Conservation (phyloP, 2,888 invertebrate genomes). For the Cryptosula pallasiana region DNA sequence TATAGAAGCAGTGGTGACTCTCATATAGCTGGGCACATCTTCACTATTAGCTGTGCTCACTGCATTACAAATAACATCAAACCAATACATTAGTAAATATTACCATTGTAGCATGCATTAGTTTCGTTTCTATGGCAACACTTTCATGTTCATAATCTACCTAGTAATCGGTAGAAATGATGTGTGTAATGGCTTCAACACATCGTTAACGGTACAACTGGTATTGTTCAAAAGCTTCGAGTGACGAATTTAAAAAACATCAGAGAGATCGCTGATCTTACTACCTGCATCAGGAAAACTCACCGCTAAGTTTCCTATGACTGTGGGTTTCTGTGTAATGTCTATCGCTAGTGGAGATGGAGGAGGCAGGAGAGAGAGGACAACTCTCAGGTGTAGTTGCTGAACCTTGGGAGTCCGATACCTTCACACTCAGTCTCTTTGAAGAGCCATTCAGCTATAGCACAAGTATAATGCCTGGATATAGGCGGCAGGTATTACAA, state of each 20-base stretch:
- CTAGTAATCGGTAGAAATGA: no score
- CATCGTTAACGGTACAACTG: no score
- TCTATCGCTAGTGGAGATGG: background rate
- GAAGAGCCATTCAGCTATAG: background rate
- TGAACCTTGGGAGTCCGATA: background rate
- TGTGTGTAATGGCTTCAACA: no score
- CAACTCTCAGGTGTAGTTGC: constrained; percentile 2
- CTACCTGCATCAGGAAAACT: no score
- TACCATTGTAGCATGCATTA: no score
- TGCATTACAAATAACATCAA: background rate
- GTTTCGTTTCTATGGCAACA: no score
- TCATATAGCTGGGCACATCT: constrained; percentile 8
- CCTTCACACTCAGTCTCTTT: background rate
- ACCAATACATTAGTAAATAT: no score
- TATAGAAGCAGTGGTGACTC: background rate
- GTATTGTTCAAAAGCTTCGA: no score
- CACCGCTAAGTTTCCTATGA: background rate
- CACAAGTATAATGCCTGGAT: background rate
- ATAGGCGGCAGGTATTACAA: no score
- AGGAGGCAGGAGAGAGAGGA: constrained; percentile 5
- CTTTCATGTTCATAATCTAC: no score
- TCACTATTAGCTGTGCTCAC: background rate
- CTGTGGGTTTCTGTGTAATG: background rate
- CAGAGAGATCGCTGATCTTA: no score
- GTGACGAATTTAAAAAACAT: no score